A percentile compares a stretch with the other conserved stretches of the same genome.
phyloP scores from a whole-genome alignment of 2,888 invertebrate genomes.

The Catocala fraxini region DNA sequence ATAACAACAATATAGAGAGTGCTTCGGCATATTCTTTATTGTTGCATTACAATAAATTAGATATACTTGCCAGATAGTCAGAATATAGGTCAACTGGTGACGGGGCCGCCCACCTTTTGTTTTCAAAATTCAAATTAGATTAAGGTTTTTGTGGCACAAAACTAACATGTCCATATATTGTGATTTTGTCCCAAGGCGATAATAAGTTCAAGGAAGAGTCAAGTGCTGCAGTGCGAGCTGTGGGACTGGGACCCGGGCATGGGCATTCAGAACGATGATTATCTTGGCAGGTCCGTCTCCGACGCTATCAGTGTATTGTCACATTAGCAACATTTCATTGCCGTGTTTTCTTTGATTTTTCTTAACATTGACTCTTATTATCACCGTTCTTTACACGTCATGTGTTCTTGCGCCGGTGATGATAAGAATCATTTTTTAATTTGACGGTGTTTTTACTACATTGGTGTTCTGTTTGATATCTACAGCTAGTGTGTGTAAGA shows the following conservation, averaged over 20 bases:
- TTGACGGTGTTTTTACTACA: constrained; percentile 47
- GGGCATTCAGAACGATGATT: constrained; percentile 93
- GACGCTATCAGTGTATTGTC: constrained; percentile 56
- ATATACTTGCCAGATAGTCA: constrained; percentile 49
- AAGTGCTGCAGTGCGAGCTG: constrained; percentile 91
- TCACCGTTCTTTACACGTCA: constrained; percentile 44
- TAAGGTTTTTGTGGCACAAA: constrained; percentile 25
- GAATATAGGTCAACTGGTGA: constrained; percentile 13
- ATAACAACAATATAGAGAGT: constrained; percentile 20
- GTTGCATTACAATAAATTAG: constrained; percentile 20
- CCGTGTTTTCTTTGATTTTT: constrained; percentile 58
- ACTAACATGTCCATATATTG: constrained; percentile 61
- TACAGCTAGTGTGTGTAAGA: constrained; percentile 58
- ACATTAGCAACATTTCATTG: constrained; percentile 60
- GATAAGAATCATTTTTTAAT: constrained; percentile 56
- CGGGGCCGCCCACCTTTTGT: constrained; percentile 4
- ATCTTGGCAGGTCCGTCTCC: constrained; percentile 93
- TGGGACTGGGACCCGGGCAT: constrained; percentile 95
- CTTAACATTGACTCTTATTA: constrained; percentile 58
- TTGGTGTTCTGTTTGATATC: constrained; percentile 56
- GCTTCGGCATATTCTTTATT: constrained; percentile 11
- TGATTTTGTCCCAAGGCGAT: constrained; percentile 89
- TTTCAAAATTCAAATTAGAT: constrained; percentile 19
- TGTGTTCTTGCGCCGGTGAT: constrained; percentile 49
- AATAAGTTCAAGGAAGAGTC: constrained; percentile 92